Evolutionary conservation across 2,888 invertebrate species (phyloP), one percentile per base, ranked within the genome.

Genomic region (Bursaphelenchus okinawaensis): DNA sequence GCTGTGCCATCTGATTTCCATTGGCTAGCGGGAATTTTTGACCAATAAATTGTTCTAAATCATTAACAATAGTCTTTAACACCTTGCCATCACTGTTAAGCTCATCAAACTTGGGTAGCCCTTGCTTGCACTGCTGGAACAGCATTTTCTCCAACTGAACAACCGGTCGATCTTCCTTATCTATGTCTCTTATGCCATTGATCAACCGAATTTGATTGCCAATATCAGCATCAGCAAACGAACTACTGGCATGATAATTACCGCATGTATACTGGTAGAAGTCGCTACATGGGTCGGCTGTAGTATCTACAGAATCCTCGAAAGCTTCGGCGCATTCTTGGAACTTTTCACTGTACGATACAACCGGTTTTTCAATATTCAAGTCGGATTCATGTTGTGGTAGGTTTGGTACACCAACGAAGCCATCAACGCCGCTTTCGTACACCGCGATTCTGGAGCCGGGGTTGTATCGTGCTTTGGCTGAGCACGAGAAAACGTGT

Each of bases 181-280:
- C 16, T 12, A 40, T n/a, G 12, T 40, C 16, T 6, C 2, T 40
- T 4, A 40, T 40, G 40, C n/a, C 40, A 4, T n/a, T 40, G 40
- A 40, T 1, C 40, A 40, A 40, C n/a, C 40, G 12, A 4, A 40
- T 40, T 40, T 12, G 12, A 40, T 40, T 40, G 3, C n/a, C n/a
- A 12, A 6, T n/a, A 40, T 40, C 40, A 6, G 6, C 6, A 6
- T 40, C 40, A 2, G 40, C 2, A 40, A 40, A 40, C 1, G 40
- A n/a, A 40, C 40, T 52, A 16, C n/a, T n/a, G 3, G 3, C 40
- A 1, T 50, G 62, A 67, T 70, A 75, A 28, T 60, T 66, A 22
- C 73, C 74, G 29, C 77, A 77, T 8, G 74, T 68, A 52, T 77
- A 77, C 0, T 61, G 24, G 64, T 68, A 77, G 72, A 77, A 77